phyloP scores from a whole-genome alignment of 2,797 vertebrate genomes.

The Fringilla coelebs region DNA sequence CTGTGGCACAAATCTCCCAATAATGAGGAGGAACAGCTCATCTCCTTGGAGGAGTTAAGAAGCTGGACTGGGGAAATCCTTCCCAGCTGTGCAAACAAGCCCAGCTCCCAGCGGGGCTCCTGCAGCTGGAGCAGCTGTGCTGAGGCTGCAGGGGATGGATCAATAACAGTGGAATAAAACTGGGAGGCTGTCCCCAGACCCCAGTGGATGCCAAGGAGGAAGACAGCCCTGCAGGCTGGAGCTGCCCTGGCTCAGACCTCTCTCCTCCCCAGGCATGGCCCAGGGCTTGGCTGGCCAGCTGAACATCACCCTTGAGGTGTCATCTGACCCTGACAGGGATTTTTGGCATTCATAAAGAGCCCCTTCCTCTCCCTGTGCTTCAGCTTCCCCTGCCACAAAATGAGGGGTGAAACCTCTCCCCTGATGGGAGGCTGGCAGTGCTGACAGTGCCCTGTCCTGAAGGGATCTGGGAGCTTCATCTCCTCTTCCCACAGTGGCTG shows the following conservation, averaged over 20 bases:
- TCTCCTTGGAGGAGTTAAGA: constrained; percentile 80
- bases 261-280: background rate
- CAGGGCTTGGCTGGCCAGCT: background rate
- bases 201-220: background rate
- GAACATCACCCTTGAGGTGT: background rate
- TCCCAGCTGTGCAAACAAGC: constrained; percentile 83
- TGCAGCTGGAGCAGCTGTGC: constrained; percentile 55
- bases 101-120: constrained; percentile 40
- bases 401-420: background rate
- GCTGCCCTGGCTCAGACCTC: background rate
- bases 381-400: background rate
- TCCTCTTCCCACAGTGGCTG: background rate
- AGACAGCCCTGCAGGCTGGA: background rate
- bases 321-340: background rate
- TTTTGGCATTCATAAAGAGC: background rate
- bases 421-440: background rate
- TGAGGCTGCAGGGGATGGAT: constrained; percentile 41
- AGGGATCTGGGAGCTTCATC: background rate
- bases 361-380: background rate
- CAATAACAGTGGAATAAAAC: background rate
- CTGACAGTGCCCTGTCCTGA: rapidly evolving
- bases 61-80: constrained; percentile 83
- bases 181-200: background rate
- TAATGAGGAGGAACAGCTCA: constrained; percentile 26
- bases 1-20: background rate